A percentile compares a stretch with the other conserved stretches of the same genome.
Evolutionary conservation across 2,888 invertebrate genomes (phyloP).

Genomic region (Luperina testacea): DNA sequence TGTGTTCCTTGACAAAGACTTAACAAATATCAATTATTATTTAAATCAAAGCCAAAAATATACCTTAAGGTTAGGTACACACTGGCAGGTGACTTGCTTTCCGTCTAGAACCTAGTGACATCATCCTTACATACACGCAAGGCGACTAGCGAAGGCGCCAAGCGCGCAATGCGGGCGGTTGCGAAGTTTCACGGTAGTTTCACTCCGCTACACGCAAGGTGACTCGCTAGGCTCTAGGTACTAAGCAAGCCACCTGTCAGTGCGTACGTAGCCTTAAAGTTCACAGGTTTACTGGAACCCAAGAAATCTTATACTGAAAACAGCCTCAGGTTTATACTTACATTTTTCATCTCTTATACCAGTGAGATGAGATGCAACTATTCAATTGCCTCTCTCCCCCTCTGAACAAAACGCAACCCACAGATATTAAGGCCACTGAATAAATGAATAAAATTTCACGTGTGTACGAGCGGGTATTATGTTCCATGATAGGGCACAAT

Average conservation of each 20-base stretch:
- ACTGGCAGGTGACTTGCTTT: background rate
- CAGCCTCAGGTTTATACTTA: background rate
- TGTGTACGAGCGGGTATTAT: slow-evolving; percentile 55
- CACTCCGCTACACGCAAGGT: background rate
- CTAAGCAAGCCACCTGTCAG: background rate
- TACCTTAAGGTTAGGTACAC: background rate
- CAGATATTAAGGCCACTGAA: slow-evolving; percentile 56
- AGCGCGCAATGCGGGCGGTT: background rate
- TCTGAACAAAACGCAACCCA: slow-evolving; percentile 40
- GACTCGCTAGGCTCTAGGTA: background rate
- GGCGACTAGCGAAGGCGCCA: background rate
- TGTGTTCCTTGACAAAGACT: background rate
- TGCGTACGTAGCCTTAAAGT: background rate
- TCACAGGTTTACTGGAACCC: background rate
- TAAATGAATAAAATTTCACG: slow-evolving; percentile 62
- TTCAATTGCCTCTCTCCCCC: background rate
- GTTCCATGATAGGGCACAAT: slow-evolving; percentile 58
- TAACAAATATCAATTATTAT: background rate
- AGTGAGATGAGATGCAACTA: slow-evolving; percentile 27
- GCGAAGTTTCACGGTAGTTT: background rate
- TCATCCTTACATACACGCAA: background rate
- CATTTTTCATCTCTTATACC: background rate
- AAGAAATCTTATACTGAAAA: background rate
- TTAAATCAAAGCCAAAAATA: background rate
- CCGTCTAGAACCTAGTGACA: background rate